Base-by-base conservation (phyloP, 2,113 vertebrate species). In the Menura novaehollandiae region DNA sequence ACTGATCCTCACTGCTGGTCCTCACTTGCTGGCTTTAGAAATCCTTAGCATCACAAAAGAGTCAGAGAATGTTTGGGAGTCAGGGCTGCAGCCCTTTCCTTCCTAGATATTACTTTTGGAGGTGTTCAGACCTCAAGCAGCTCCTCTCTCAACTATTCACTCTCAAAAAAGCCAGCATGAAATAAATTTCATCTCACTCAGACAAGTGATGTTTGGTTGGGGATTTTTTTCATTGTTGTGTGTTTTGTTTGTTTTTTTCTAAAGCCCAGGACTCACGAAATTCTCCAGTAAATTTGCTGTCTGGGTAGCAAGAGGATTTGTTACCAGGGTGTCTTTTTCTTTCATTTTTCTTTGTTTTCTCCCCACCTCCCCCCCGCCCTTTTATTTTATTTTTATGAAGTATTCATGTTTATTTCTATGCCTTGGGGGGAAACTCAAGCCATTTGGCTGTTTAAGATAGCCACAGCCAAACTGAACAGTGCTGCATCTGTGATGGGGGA, bases 371-470 rank as follows among this genome's bases (percentile, higher is more conserved):
- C 8, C 13, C 33, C 39, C 3, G 17, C 6, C 17, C 44, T 80
- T 86, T 72, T 78, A 19, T 84, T 80, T 77, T 74, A 53, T 30
- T 73, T 94, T 93, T 68, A 23, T 37, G 6, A 52, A 67, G 11
- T 41, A 89, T 85, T 93, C 56, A 43, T 82, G 7, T 69, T 96
- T 89, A 76, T 83, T 93, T 93, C 69, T 88, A 27, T 85, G 76
- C 53, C 58, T 39, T 82, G 13, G 58, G 35, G 55, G 28, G 22
- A 86, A 89, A 37, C 7, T 46, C 32, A 91, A 82, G 33, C 11
- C 46, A 35, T 91, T 93, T 91, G 35, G n/a, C 80, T 87, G 14
- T 26, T 28, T 78, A 46, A 79, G 49, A 91, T 52, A 82, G 44
- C n/a, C 60, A 78, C 1, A 9, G 67, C 49, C 75, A 67, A 37